These are phyloP conservation scores for Cygnus buccinator DNA, from an alignment of 2,113 vertebrate species.

Conservation along the genomic window DNA sequence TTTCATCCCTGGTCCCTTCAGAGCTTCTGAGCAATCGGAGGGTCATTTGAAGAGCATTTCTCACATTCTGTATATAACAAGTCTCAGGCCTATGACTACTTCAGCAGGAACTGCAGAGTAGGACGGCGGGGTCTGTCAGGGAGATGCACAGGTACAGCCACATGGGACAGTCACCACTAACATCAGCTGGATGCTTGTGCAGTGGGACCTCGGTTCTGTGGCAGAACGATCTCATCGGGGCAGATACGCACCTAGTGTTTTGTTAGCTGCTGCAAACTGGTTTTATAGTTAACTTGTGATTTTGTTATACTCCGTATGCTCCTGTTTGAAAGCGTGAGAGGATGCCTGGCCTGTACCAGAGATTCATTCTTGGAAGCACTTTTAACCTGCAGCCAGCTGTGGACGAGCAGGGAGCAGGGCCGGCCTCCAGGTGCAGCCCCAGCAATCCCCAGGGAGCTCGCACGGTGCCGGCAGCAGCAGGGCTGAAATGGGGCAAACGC, in stretches of 20 bases:
- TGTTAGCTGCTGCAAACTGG: not conserved
- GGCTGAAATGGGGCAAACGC: not conserved
- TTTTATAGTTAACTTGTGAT: not conserved
- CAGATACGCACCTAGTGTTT: not conserved
- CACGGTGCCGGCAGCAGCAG: not conserved
- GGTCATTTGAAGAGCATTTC: conserved; percentile 54
- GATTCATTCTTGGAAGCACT: not conserved
- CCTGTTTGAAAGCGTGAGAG: not conserved
- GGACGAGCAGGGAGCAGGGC: not conserved
- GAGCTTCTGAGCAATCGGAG: conserved; percentile 64
- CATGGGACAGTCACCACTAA: not conserved
- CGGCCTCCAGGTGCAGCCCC: not conserved
- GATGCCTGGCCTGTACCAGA: not conserved
- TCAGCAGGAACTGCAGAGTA: conserved; percentile 49
- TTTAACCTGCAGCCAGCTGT: not conserved
- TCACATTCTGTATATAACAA: conserved; percentile 47
- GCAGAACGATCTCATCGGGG: not conserved
- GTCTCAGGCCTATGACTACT: conserved; percentile 55
- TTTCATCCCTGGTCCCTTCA: conserved; percentile 56
- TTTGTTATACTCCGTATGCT: not conserved
- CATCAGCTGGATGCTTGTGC: not conserved
- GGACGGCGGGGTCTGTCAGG: conserved; percentile 63
- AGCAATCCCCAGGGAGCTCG: not conserved
- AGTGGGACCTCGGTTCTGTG: not conserved
- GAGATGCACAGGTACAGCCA: conserved; percentile 34